Evolutionary conservation across 2,797 vertebrate genomes (phyloP).

Genomic region (Malacoctenus gilli): DNA sequence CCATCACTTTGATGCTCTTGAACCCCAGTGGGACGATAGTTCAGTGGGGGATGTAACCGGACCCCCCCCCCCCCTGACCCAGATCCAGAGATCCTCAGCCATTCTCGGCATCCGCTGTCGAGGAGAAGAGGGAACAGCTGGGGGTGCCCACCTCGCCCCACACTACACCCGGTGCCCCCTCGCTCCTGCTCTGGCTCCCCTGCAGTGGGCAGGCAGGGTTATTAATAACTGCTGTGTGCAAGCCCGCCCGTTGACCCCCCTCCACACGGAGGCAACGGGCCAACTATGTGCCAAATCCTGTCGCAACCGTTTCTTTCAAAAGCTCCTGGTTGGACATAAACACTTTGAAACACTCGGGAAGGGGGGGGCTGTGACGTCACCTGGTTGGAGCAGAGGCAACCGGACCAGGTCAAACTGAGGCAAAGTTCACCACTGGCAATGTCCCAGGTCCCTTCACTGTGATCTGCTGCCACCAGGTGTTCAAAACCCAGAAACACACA

Average conservation of each 20-base stretch:
- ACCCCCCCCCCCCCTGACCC: constrained; percentile 56
- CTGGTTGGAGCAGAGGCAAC: constrained; percentile 8
- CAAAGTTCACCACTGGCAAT: too few species aligned
- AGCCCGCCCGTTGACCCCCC: not conserved
- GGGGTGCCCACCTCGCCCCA: constrained; percentile 23
- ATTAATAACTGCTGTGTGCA: constrained; percentile 57
- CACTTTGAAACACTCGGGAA: not conserved
- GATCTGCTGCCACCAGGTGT: constrained; percentile 57
- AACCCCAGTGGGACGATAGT: constrained; percentile 26
- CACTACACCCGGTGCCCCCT: not conserved
- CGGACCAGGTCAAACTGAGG: constrained; percentile 44
- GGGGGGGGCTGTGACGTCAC: not conserved
- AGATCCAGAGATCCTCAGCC: constrained; percentile 60
- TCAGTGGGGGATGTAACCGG: constrained; percentile 53
- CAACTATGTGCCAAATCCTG: constrained; percentile 3
- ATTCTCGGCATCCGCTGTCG: constrained; percentile 65
- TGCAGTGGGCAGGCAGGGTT: constrained; percentile 34
- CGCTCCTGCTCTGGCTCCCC: too few species aligned
- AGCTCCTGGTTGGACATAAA: too few species aligned
- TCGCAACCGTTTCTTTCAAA: not conserved
- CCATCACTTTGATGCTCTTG: constrained; percentile 27
- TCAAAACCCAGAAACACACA: not conserved
- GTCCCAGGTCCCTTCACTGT: too few species aligned
- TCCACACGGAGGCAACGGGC: constrained; percentile 17
- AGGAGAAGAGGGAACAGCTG: constrained; percentile 72